Percentiles rank a stretch among this genome's conserved stretches.
phyloP scores from a whole-genome alignment of 2,888 invertebrate genomes.

The Drosophila emarginata region DNA sequence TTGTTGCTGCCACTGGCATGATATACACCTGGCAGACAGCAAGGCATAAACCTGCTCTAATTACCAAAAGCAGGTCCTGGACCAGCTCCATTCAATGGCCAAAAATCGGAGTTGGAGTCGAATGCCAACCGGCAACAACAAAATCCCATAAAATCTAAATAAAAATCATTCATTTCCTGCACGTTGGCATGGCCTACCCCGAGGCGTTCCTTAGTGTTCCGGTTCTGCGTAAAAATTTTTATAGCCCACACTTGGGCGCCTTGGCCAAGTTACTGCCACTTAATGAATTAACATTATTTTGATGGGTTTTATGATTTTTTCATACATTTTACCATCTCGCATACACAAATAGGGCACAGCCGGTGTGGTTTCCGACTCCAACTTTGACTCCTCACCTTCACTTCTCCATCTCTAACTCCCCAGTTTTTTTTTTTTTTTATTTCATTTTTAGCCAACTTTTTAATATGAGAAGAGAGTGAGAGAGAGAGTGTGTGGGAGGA shows the following conservation, averaged over 20 bases:
- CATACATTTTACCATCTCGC: conserved; percentile 31
- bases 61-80: conserved; percentile 52
- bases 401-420: conserved; percentile 47
- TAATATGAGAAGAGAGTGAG: conserved; percentile 6
- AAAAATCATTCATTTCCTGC: conserved; percentile 74
- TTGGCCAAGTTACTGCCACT: conserved; percentile 73
- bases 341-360: conserved; percentile 30
- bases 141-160: conserved; percentile 73
- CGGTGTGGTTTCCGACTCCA: conserved; percentile 30
- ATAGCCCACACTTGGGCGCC: conserved; percentile 74
- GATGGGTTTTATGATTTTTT: conserved; percentile 71
- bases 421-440: conserved; percentile 32
- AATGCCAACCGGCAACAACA: conserved; percentile 16
- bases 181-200: conserved; percentile 46
- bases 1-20: conserved; percentile 39
- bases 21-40: conserved; percentile 64
- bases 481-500: conserved; percentile 20
- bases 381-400: conserved; percentile 6
- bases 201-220: conserved; percentile 45
- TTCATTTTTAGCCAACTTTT: conserved; percentile 69
- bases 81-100: conserved; percentile 7
- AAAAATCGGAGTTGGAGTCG: no score
- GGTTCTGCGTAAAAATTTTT: conserved; percentile 70
- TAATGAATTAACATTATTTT: conserved; percentile 78
- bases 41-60: conserved; percentile 73